Base-by-base conservation (phyloP, 2,888 invertebrate species). In the Tipula lateralis region DNA sequence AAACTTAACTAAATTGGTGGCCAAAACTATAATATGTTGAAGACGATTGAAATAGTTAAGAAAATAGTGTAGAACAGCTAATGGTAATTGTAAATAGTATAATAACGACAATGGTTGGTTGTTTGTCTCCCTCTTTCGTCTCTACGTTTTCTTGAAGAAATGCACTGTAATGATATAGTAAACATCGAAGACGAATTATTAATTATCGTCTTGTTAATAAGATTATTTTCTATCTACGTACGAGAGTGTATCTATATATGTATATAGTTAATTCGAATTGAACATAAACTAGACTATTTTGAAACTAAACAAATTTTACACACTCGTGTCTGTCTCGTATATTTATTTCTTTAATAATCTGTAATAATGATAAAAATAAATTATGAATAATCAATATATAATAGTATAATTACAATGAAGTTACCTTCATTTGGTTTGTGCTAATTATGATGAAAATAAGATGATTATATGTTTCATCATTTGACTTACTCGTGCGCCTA, bases 1-100 rank as follows among this genome's bases (percentile, higher is more conserved):
- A 66, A 66, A 66, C 66, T 66, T 66, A 66, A 66, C 66, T 66
- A 66, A 66, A 66, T 66, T 66, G 66, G 66, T 66, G 24, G 66
- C 66, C 66, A 66, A 66, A 66, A 66, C n/a, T n/a, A 50, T 50
- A 19, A 66, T 32, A 66, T 66, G 24, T 66, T 66, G 24, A 66
- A 19, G 24, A 66, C 12, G 66, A 24, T 66, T 24, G 24, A 12
- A 66, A 66, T 66, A 66, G 24, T 66, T 66, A 66, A n/a, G n/a
- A n/a, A 66, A 66, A 66, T 66, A 66, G 66, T 66, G 66, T 66
- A 66, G 9, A 9, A 19, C 66, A 66, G 7, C 66, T 66, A 66
- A 66, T 66, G 24, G 66, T 24, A 66, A 66, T 66, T 66, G 66
- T 66, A 19, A 66, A 66, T 66, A 66, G n/a, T 66, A 50, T 50